Base-by-base conservation (phyloP, 2,797 vertebrate genomes). In the Petrocephalus schoutedeni region DNA sequence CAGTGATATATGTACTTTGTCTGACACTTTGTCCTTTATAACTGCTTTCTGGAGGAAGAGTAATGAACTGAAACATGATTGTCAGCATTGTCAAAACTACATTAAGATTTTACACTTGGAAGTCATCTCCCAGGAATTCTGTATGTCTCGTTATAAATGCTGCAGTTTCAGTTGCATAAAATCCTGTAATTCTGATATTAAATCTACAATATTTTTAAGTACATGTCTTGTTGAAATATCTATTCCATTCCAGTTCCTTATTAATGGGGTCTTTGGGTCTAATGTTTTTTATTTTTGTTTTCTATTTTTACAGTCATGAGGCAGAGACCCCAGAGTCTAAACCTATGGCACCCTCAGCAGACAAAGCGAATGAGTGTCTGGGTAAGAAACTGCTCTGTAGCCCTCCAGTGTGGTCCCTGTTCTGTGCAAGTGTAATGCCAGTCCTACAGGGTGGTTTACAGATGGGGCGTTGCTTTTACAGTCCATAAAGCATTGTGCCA, bases 281-380 rank as follows among this genome's bases (percentile, higher is more conserved):
- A n/a, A 53, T n/a, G 19, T 53, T 9, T 53, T n/a, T 82, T 80
- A 53, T n/a, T 51, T 83, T 51, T 41, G 3, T 7, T 49, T 80
- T 92, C 91, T 94, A 91, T 94, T 89, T 90, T 90, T 88, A 88
- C 93, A 96, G 95, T 91, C 93, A 96, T 89, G 94, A 93, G 92
- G 92, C 93, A 90, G 71, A 88, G 41, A 41, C 58, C 92, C 92
- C 93, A 91, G 94, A 93, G 92, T 89, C 91, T 92, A 94, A 92
- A 91, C 91, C 94, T 16, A 21, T 4, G 9, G 61, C 77, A 5
- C 9, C 88, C 0, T 16, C 80, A 89, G 94, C 91, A 87, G 93
- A 94, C 89, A 94, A 94, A 94, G 93, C 94, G 91, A 95, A 95
- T 92, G 94, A 59, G 84, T 45, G 36, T 77, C 86, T 87, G 89